phyloP scores from a whole-genome alignment of 30 jellyfish, hydroid and myxozoan genomes.

The Nemopilema nomurai region DNA sequence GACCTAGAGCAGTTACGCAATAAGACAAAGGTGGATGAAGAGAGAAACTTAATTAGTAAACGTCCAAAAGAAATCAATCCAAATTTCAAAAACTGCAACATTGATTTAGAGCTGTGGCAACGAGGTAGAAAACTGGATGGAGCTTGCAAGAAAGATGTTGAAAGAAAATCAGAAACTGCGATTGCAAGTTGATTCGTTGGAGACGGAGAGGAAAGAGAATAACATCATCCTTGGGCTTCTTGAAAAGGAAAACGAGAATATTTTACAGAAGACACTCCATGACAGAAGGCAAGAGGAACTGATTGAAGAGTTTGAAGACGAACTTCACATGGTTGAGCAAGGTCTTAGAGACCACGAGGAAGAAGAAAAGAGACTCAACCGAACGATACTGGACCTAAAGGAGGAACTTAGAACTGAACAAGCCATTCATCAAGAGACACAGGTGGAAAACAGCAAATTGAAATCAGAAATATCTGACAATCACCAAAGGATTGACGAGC shows the following conservation, averaged over 20 bases:
- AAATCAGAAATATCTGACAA: neutral
- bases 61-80: too few relatives aligned
- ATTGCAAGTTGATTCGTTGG: too few relatives aligned
- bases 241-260: too few relatives aligned
- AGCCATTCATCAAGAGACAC: neutral
- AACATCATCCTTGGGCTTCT: too few relatives aligned
- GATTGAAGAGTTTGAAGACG: neutral
- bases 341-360: neutral
- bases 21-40: neutral
- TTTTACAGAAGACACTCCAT: too few relatives aligned
- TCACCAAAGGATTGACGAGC: neutral
- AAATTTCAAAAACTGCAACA: too few relatives aligned
- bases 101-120: too few relatives aligned
- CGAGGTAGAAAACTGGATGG: too few relatives aligned
- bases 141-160: too few relatives aligned
- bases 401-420: neutral
- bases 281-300: too few relatives aligned
- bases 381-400: neutral
- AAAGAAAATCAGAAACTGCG: too few relatives aligned
- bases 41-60: neutral
- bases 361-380: neutral
- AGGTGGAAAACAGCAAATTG: neutral
- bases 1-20: neutral
- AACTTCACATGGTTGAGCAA: neutral
- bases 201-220: too few relatives aligned